Evolutionary conservation across 2,888 invertebrate genomes (phyloP).

Genomic region (Pomacea canaliculata): DNA sequence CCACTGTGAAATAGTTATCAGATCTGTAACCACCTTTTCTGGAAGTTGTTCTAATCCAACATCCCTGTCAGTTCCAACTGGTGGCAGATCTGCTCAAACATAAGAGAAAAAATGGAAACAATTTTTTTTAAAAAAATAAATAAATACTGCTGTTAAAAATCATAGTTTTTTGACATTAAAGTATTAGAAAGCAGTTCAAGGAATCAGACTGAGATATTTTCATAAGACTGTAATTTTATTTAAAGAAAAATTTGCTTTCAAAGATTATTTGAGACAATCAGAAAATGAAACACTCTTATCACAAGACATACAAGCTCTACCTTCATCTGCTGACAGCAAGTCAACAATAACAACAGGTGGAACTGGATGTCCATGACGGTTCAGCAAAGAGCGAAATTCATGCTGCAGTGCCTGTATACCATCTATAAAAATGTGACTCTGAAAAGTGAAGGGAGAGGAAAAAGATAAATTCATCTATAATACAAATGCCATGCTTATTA

Average conservation of each 20-base stretch:
- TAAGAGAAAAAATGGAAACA: neutral
- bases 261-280: too few relatives aligned
- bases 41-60: slow-evolving; percentile 77
- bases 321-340: slow-evolving; percentile 88
- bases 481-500: too few relatives aligned
- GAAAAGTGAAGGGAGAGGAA: slow-evolving; percentile 2
- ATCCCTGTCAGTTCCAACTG: slow-evolving; percentile 63
- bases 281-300: too few relatives aligned
- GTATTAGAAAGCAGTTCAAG: too few relatives aligned
- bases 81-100: slow-evolving; percentile 43
- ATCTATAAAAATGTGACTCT: slow-evolving; percentile 71
- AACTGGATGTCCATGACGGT: slow-evolving; percentile 87
- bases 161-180: too few relatives aligned
- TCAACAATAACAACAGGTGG: slow-evolving; percentile 90
- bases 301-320: slow-evolving; percentile 63
- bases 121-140: too few relatives aligned
- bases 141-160: too few relatives aligned
- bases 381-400: slow-evolving; percentile 88
- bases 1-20: slow-evolving; percentile 88
- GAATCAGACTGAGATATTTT: too few relatives aligned
- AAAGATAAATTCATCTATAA: neutral
- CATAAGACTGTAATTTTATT: too few relatives aligned
- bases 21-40: slow-evolving; percentile 77
- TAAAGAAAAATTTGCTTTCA: too few relatives aligned
- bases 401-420: slow-evolving; percentile 88